Evolutionary conservation across 1,140 invertebrate genomes (phyloP).

Genomic region (Drosophila lowei): DNA sequence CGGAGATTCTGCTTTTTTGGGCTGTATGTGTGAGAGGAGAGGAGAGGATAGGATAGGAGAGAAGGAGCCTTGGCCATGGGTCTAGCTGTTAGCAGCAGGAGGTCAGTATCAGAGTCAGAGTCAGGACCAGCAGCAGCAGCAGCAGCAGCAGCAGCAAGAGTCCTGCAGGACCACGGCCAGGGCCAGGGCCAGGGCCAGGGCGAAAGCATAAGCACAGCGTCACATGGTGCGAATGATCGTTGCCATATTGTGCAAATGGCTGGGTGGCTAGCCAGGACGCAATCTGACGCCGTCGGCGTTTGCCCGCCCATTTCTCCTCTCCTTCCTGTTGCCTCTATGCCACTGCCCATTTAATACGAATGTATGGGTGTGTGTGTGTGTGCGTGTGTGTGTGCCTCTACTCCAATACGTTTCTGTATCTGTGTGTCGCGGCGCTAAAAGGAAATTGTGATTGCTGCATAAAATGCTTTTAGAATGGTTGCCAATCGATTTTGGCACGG

Average conservation of each 20-base stretch:
- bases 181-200: neutral
- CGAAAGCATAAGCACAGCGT: slow-evolving; percentile 30
- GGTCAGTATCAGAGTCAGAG: slow-evolving; percentile 44
- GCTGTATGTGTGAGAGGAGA: neutral
- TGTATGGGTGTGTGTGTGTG: slow-evolving; percentile 19
- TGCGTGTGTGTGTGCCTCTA: slow-evolving; percentile 8
- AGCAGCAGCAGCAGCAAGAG: neutral
- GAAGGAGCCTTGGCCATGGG: neutral
- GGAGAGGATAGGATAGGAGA: neutral
- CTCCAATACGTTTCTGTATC: neutral
- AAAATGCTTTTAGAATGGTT: slow-evolving; percentile 80
- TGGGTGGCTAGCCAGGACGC: slow-evolving; percentile 28
- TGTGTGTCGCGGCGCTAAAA: slow-evolving; percentile 66
- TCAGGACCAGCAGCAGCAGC: neutral
- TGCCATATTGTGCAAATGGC: slow-evolving; percentile 76
- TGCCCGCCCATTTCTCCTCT: slow-evolving; percentile 4
- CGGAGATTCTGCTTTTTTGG: slow-evolving; percentile 30
- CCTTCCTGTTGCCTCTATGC: slow-evolving; percentile 14
- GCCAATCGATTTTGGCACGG: slow-evolving; percentile 76
- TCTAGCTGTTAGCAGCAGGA: slow-evolving; percentile 53
- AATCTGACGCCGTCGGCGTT: slow-evolving; percentile 47
- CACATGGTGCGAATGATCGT: slow-evolving; percentile 75
- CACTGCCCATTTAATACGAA: slow-evolving; percentile 16
- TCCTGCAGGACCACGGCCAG: neutral
- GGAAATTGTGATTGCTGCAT: slow-evolving; percentile 79